These are phyloP conservation scores for Xanthorhoe spadicearia DNA, from an alignment of 2,888 invertebrate species.

Conservation along the genomic window DNA sequence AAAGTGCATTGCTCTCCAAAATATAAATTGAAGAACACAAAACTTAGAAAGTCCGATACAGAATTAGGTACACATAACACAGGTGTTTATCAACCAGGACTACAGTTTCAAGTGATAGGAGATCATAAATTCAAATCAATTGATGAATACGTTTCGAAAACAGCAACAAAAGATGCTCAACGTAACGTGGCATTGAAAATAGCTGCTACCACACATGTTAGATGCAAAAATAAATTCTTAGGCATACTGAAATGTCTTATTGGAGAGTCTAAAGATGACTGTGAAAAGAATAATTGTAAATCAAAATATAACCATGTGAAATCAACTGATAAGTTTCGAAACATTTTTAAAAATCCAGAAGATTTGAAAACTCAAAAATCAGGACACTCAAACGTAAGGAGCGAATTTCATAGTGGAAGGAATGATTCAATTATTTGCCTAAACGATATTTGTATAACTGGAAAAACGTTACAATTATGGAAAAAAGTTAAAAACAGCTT, in stretches of 20 bases:
- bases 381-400: neutral
- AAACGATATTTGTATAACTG: conserved; percentile 4
- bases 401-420: neutral
- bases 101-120: conserved; percentile 15
- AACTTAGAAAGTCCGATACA: conserved; percentile 11
- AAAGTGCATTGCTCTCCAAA: conserved; percentile 3
- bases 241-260: conserved; percentile 2
- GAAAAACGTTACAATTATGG: conserved; percentile 6
- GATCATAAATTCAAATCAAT: neutral
- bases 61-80: neutral
- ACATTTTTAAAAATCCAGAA: neutral
- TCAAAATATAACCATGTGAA: neutral
- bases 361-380: neutral
- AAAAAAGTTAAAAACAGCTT: conserved; percentile 5
- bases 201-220: neutral
- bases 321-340: neutral
- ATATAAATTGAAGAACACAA: conserved; percentile 3
- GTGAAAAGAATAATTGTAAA: neutral
- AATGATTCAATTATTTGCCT: conserved; percentile 1
- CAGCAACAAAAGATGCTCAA: neutral
- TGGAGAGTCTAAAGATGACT: neutral
- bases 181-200: neutral
- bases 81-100: conserved; percentile 6
- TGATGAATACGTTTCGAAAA: conserved; percentile 1
- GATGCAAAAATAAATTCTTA: neutral